Base-by-base conservation (phyloP, 2,797 vertebrate genomes). In the Holocentrus rufus region DNA sequence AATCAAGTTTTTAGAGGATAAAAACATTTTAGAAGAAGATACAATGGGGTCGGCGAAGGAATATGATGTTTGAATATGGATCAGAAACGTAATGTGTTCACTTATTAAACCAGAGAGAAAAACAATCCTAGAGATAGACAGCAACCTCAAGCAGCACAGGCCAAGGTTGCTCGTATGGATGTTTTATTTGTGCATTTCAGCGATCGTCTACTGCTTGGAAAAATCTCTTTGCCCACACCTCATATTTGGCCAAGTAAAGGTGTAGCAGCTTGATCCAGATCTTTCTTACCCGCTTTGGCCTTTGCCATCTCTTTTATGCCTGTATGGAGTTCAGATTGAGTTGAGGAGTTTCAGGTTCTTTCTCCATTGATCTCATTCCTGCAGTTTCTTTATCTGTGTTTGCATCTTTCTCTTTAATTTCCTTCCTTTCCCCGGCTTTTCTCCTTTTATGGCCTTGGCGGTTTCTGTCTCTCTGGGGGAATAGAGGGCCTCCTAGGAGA, bases 391-490 rank as follows among this genome's bases (percentile, higher is more conserved):
- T 73, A 55, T 84, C 77, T 72, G n/a, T 20, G 72, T 68, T 77
- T 34, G 76, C 25, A 52, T 68, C 80, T 62, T 80, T 72, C 71
- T 31, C 58, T 46, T 63, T 67, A 49, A 80, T 76, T 62, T 69
- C 39, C 5, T 0, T 71, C 56, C 56, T 74, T 82, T 81, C 53
- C 70, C 46, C 59, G 3, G 44, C 15, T 75, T 66, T 67, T 85
- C 72, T 86, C 83, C 77, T 87, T 87, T 67, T 85, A 84, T 80
- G 82, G 86, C 10, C 10, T 68, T 77, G 75, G 71, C 72, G 77
- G 87, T 77, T 80, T 83, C 50, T 61, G 58, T 54, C 54, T 82
- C 36, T 15, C 13, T 25, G 47, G 27, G 25, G 57, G n/a, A 72
- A 52, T 22, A 52, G 31, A 56, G 56, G 27, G 42, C 54, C 57